These are phyloP conservation scores for Apis florea DNA, from an alignment of 1,140 invertebrate species.

Conservation along the genomic window DNA sequence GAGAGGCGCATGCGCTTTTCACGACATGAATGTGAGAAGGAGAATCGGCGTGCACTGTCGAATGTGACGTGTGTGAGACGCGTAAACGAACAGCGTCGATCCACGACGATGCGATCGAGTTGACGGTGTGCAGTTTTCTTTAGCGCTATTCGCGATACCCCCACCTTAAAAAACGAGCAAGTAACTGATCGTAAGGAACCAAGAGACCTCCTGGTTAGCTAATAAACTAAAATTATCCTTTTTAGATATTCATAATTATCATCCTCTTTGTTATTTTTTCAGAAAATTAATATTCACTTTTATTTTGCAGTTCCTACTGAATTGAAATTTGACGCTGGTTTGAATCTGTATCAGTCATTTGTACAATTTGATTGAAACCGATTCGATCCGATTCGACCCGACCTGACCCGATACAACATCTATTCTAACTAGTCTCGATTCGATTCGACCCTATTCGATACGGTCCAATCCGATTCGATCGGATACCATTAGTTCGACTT, in stretches of 20 bases:
- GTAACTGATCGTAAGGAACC: neutral
- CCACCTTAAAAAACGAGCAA: constrained; percentile 45
- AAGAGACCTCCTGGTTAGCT: constrained; percentile 46
- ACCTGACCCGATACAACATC: neutral
- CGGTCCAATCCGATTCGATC: neutral
- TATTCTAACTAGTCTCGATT: neutral
- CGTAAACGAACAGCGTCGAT: constrained; percentile 9
- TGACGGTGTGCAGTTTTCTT: constrained; percentile 47
- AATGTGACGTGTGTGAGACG: neutral
- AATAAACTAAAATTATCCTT: constrained; percentile 8
- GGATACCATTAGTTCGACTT: neutral
- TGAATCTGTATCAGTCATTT: too few species aligned
- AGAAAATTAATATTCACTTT: neutral
- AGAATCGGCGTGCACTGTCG: constrained; percentile 11
- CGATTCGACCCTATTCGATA: neutral
- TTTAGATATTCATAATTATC: too few species aligned
- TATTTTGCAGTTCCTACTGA: neutral
- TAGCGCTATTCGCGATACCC: constrained; percentile 56
- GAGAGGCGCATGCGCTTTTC: constrained; percentile 3
- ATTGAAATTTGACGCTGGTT: neutral
- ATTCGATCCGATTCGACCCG: neutral
- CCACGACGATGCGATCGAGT: constrained; percentile 2
- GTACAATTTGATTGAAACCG: neutral
- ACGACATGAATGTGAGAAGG: neutral
- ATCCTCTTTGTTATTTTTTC: neutral